Evolutionary conservation across 2,797 vertebrate species (phyloP).

Genomic region (Rhadinocentrus ornatus): DNA sequence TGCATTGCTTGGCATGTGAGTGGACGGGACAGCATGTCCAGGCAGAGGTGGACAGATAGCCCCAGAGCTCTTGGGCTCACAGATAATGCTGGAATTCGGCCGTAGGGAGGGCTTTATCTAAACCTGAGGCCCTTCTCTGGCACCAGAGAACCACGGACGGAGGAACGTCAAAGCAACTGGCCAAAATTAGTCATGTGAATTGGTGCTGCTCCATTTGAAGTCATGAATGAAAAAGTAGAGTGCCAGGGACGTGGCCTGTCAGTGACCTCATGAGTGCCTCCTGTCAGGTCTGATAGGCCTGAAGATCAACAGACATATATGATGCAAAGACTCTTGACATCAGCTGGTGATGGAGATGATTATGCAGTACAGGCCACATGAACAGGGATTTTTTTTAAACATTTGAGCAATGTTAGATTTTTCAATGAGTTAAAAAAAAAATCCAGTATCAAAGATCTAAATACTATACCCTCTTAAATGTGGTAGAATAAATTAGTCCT

Average conservation of each 20-base stretch:
- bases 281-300: conserved; percentile 69
- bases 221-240: conserved; percentile 59
- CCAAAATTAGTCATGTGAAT: conserved; percentile 82
- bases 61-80: conserved; percentile 55
- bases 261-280: conserved; percentile 68
- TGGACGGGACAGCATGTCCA: conserved; percentile 37
- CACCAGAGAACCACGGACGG: conserved; percentile 64
- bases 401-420: conserved; percentile 35
- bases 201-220: conserved; percentile 77
- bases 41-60: conserved; percentile 52
- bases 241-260: conserved; percentile 39
- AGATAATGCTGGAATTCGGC: conserved; percentile 81
- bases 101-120: conserved; percentile 70
- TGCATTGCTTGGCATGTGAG: conserved; percentile 40
- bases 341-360: conserved; percentile 51
- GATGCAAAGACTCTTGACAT: conserved; percentile 41
- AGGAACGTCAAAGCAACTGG: conserved; percentile 66
- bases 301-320: conserved; percentile 64
- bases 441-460: conserved; percentile 4
- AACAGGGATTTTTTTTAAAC: conserved; percentile 53
- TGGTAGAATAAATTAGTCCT: not conserved
- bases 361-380: conserved; percentile 30
- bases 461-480: not conserved
- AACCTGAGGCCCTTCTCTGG: conserved; percentile 76
- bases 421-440: conserved; percentile 8